These are phyloP conservation scores for Anoura caudifer DNA, from an alignment of 2,113 vertebrate genomes.

Conservation along the genomic window DNA sequence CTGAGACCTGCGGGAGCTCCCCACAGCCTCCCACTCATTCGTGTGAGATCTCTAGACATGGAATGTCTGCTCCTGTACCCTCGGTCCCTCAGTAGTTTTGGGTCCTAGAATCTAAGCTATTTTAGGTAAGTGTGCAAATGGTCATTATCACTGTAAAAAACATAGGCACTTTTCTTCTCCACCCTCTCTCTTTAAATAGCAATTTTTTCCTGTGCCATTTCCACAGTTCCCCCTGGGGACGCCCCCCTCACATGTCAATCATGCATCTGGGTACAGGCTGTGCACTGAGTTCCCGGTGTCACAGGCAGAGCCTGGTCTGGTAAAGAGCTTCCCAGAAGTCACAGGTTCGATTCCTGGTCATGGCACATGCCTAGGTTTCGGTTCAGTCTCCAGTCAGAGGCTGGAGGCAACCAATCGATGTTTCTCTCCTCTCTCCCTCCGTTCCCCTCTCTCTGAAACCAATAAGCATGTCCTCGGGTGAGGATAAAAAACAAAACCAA, in stretches of 20 bases:
- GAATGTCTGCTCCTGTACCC: not conserved
- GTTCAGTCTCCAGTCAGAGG: no score
- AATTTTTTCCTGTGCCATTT: not conserved
- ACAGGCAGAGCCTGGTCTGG: not conserved
- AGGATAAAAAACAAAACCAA: no score
- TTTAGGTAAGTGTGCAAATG: not conserved
- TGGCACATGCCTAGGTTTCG: no score
- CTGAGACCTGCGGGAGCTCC: not conserved
- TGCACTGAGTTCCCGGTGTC: rapidly evolving
- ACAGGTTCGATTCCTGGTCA: no score
- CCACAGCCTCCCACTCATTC: not conserved
- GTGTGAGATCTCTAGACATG: not conserved
- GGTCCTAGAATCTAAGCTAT: not conserved
- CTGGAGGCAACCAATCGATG: no score
- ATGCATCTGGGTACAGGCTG: not conserved
- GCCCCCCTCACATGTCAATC: not conserved
- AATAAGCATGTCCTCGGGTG: no score
- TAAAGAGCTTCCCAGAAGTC: not conserved
- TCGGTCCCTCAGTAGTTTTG: not conserved
- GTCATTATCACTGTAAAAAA: not conserved
- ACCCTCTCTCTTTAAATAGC: not conserved
- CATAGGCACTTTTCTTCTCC: not conserved
- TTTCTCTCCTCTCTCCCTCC: no score
- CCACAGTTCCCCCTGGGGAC: not conserved
- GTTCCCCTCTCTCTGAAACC: no score